These are phyloP conservation scores for Pseudococcus longispinus DNA, from an alignment of 2,888 invertebrate species.

Conservation along the genomic window DNA sequence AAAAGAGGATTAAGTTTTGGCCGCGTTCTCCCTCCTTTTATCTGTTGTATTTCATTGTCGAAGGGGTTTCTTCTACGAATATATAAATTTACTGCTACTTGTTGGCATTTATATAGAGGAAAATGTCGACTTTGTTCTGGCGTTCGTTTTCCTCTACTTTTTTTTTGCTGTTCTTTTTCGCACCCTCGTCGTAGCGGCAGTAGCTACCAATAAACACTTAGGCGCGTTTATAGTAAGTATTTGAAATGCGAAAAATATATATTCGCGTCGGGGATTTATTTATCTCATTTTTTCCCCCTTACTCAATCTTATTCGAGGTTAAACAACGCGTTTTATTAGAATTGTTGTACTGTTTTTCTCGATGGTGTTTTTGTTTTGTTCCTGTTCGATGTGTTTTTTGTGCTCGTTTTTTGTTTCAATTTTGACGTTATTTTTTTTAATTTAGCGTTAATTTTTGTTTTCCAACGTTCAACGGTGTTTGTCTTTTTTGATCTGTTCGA, in stretches of 20 bases:
- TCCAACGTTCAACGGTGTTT: too few relatives aligned
- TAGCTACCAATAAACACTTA: neutral
- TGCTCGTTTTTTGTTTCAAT: too few relatives aligned
- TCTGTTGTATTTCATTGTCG: neutral
- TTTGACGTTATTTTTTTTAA: too few relatives aligned
- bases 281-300: neutral
- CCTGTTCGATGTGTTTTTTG: too few relatives aligned
- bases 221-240: neutral
- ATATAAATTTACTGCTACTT: neutral
- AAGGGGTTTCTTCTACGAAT: neutral
- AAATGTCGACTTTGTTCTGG: neutral
- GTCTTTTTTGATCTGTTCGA: too few relatives aligned
- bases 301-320: neutral
- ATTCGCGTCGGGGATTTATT: neutral
- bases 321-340: neutral
- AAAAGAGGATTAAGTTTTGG: neutral
- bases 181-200: neutral
- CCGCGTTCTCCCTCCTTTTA: neutral
- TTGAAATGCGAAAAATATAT: neutral
- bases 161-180: neutral
- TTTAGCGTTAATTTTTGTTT: too few relatives aligned
- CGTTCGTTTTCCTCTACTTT: neutral
- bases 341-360: neutral
- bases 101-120: neutral
- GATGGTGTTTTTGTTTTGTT: neutral